Evolutionary conservation across 2,113 vertebrate species (phyloP).

Genomic region (Motacilla tschutschensis): DNA sequence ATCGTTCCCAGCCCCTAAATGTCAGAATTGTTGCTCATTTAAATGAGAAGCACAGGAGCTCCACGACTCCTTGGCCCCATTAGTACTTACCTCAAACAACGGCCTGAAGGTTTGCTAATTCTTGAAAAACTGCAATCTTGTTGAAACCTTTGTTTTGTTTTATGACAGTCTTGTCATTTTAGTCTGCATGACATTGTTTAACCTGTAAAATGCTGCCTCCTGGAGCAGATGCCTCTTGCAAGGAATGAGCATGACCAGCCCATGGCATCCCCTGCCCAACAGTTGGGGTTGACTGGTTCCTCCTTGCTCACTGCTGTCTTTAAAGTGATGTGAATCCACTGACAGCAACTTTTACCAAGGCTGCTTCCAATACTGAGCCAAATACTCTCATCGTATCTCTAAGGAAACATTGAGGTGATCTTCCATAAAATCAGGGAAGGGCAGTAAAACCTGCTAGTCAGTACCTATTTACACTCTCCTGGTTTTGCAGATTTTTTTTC

Average conservation of each 20-base stretch:
- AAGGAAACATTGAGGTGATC: background rate
- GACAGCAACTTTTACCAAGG: background rate
- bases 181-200: background rate
- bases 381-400: background rate
- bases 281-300: background rate
- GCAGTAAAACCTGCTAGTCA: rapidly evolving
- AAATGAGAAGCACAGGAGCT: background rate
- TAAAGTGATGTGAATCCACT: background rate
- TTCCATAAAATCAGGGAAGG: background rate
- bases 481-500: background rate
- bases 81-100: background rate
- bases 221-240: background rate
- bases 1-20: background rate
- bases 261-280: too few relatives aligned
- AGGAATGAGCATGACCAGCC: rapidly evolving
- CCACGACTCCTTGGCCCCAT: background rate
- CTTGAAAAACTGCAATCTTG: background rate
- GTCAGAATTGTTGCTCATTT: background rate
- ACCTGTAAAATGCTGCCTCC: background rate
- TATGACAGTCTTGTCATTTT: background rate
- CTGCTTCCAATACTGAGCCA: background rate
- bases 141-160: background rate
- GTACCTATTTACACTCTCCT: background rate
- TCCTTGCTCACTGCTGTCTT: background rate
- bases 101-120: background rate